Conservation (phyloP, 2,113 vertebrate genomes). For the Psittacula cyanocephala region DNA sequence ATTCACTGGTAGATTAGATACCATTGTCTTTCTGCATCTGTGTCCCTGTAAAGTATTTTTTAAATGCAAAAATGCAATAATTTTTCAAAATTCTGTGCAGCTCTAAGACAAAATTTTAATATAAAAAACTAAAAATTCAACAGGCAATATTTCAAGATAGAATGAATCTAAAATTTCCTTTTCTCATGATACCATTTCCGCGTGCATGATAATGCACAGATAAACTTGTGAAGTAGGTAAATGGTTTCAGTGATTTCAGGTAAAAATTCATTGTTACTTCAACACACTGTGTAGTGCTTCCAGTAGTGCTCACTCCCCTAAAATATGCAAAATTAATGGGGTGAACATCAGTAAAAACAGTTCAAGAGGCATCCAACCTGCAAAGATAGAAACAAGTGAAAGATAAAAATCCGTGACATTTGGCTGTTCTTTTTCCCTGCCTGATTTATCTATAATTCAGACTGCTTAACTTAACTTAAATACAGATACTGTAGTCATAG, state of each 20-base stretch:
- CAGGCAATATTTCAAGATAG: not conserved
- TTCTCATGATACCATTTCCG: not conserved
- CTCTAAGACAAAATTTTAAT: not conserved
- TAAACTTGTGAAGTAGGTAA: not conserved
- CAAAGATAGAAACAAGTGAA: not conserved
- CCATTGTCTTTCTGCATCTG: fast-evolving
- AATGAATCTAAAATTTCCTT: fast-evolving
- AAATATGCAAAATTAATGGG: conserved; percentile 21
- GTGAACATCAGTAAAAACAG: not conserved
- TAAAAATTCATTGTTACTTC: not conserved
- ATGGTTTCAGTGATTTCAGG: not conserved
- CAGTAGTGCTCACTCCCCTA: not conserved
- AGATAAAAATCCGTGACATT: conserved; percentile 32
- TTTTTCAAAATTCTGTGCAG: not conserved
- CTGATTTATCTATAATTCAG: conserved; percentile 52
- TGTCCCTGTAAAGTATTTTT: not conserved
- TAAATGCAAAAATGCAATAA: not conserved
- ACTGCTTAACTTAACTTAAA: conserved; percentile 58
- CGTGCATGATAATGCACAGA: not conserved
- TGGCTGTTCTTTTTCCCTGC: not conserved
- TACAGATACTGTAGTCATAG: not conserved
- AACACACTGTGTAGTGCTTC: not conserved
- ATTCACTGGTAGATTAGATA: not conserved
- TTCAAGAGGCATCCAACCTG: not conserved
- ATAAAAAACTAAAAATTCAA: not conserved